Percentiles rank a stretch among this genome's conserved stretches.
phyloP scores from a whole-genome alignment of 2,888 invertebrate genomes.

The Drosophila rellima region DNA sequence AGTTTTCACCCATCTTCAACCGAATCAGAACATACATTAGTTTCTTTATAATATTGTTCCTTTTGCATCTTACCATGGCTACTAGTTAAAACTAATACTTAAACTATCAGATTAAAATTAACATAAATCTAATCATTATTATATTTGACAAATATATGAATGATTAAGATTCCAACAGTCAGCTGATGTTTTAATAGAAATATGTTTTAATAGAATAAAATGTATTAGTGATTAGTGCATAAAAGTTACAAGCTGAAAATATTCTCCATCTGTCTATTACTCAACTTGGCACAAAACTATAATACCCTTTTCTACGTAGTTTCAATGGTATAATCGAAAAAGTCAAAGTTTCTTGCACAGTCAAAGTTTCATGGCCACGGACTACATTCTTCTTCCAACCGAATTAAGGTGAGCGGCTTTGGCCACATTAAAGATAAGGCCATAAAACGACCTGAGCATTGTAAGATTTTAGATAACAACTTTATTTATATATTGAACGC shows the following conservation, averaged over 20 bases:
- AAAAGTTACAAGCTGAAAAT: too few relatives aligned
- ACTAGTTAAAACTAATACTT: slow-evolving; percentile 25
- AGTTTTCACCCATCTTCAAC: slow-evolving; percentile 10
- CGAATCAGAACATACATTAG: slow-evolving; percentile 20
- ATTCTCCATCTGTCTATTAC: too few relatives aligned
- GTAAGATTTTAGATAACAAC: background rate
- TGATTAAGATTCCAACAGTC: background rate
- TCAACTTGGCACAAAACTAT: too few relatives aligned
- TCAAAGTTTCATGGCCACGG: background rate
- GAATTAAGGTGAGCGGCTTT: background rate
- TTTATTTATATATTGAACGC: slow-evolving; percentile 5
- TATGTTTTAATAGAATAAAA: too few relatives aligned
- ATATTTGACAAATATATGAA: slow-evolving; percentile 39
- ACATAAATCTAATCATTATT: slow-evolving; percentile 29
- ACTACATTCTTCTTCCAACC: background rate
- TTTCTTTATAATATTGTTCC: slow-evolving; percentile 26
- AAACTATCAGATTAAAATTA: slow-evolving; percentile 26
- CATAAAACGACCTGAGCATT: background rate
- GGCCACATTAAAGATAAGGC: background rate
- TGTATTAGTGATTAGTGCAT: too few relatives aligned
- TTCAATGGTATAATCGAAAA: background rate
- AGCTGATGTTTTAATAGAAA: background rate
- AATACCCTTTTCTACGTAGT: too few relatives aligned
- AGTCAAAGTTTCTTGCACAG: background rate
- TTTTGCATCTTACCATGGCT: slow-evolving; percentile 19